phyloP scores from a whole-genome alignment of 2,113 vertebrate species.

The Nycticebus coucang region DNA sequence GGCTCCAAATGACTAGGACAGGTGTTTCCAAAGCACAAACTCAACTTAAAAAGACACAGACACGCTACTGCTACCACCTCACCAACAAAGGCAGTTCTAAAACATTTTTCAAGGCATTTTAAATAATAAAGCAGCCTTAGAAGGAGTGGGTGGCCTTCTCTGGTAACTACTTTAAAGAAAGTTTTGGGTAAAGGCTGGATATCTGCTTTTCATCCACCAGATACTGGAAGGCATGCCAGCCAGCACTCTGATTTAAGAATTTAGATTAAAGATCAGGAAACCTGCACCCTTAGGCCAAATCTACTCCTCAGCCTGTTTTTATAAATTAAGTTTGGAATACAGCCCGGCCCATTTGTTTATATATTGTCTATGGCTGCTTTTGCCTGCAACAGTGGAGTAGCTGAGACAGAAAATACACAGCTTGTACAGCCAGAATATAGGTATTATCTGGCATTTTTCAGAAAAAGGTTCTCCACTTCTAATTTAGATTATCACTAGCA shows the following conservation, averaged over 20 bases:
- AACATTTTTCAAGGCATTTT: conserved; percentile 36
- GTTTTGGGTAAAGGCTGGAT: not conserved
- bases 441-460: not conserved
- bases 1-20: conserved; percentile 1
- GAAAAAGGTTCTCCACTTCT: not conserved
- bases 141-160: not conserved
- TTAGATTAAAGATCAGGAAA: conserved; percentile 43
- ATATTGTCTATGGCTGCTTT: not conserved
- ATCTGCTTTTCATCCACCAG: not conserved
- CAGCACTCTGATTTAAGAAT: conserved; percentile 21
- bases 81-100: conserved; percentile 36
- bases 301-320: not conserved
- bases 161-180: conserved; percentile 17
- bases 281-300: not conserved
- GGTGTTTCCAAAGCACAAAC: conserved; percentile 32
- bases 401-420: not conserved
- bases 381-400: not conserved
- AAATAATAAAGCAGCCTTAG: conserved; percentile 33
- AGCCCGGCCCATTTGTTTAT: not conserved
- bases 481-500: not conserved
- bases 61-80: not conserved
- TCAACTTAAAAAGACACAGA: conserved; percentile 16
- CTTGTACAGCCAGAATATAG: not conserved
- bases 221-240: not conserved
- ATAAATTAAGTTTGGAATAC: not conserved